A percentile compares a stretch with the other conserved stretches of the same genome.
Conservation (phyloP, 2,888 invertebrate genomes). For the Vesta saturnalis region DNA sequence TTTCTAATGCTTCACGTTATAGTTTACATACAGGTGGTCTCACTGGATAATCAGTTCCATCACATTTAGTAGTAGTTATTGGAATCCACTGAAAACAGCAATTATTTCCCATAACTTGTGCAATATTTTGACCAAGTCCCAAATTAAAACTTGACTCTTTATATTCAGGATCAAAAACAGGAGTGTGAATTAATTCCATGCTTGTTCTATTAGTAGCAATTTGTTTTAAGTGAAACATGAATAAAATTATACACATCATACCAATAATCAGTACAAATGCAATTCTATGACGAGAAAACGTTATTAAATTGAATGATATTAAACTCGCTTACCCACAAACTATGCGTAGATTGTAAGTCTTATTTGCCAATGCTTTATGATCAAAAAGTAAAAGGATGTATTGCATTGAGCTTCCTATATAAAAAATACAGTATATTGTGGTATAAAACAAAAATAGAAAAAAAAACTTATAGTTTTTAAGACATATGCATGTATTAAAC, state of each 20-base stretch:
- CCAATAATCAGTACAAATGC: not conserved
- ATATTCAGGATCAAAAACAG: conserved; percentile 78
- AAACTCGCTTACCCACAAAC: conserved; percentile 6
- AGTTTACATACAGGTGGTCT: not conserved
- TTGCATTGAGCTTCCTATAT: conserved; percentile 80
- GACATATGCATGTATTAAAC: conserved; percentile 96
- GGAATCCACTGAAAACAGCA: conserved; percentile 86
- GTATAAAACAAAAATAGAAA: conserved; percentile 92
- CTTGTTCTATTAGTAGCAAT: conserved; percentile 90
- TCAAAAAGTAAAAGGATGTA: conserved; percentile 88
- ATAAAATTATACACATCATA: not conserved
- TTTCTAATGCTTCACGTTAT: no score
- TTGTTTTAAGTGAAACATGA: conserved; percentile 85
- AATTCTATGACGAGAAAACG: not conserved
- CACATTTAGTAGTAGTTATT: conserved; percentile 80
- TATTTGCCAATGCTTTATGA: conserved; percentile 74
- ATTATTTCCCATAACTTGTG: conserved; percentile 90
- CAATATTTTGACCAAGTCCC: conserved; percentile 86
- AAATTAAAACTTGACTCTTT: conserved; percentile 87
- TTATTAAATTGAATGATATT: not conserved
- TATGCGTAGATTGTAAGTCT: conserved; percentile 83
- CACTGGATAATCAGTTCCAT: conserved; percentile 16
- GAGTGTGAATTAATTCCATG: conserved; percentile 91
- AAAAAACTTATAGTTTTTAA: conserved; percentile 96
- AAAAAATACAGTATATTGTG: conserved; percentile 85